These are phyloP conservation scores for Epizoanthus illoricatus DNA, from an alignment of 92 coral and sea anemone genomes.

Conservation along the genomic window DNA sequence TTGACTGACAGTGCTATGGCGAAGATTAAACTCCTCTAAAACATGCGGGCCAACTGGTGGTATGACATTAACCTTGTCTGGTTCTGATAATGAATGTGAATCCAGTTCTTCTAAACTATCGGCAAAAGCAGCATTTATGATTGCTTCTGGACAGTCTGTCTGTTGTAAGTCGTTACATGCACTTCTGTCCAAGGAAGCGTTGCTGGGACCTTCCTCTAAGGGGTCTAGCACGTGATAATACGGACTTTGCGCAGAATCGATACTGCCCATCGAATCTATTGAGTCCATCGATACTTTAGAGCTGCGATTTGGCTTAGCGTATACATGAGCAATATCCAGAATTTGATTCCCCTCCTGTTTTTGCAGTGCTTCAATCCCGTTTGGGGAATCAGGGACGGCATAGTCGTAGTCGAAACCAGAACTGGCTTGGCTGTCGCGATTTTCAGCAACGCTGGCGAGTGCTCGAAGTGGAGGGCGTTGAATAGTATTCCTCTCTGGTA, in stretches of 20 bases:
- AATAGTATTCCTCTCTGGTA: conserved; percentile 16
- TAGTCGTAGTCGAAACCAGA: conserved; percentile 9
- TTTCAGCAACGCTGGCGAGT: background rate
- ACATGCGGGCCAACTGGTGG: background rate
- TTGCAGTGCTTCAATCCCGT: background rate
- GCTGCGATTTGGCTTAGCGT: background rate
- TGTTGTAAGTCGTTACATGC: background rate
- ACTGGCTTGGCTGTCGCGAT: conserved; percentile 13
- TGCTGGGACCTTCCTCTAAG: background rate
- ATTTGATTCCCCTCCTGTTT: background rate
- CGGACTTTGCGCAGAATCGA: background rate
- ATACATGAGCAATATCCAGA: background rate
- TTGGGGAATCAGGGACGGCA: conserved; percentile 32
- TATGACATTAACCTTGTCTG: no score
- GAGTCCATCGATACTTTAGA: background rate
- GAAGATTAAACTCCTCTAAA: background rate
- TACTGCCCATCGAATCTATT: background rate
- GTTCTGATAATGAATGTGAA: background rate
- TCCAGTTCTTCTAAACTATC: background rate
- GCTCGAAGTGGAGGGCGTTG: background rate
- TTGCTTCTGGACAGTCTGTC: conserved; percentile 10
- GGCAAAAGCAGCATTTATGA: conserved; percentile 31
- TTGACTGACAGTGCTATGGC: conserved; percentile 5
- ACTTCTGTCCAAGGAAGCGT: background rate
- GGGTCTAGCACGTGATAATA: conserved; percentile 21